Evolutionary conservation across 1,140 invertebrate species (phyloP), one percentile per base, ranked within the genome.

Genomic region (Maniola jurtina): DNA sequence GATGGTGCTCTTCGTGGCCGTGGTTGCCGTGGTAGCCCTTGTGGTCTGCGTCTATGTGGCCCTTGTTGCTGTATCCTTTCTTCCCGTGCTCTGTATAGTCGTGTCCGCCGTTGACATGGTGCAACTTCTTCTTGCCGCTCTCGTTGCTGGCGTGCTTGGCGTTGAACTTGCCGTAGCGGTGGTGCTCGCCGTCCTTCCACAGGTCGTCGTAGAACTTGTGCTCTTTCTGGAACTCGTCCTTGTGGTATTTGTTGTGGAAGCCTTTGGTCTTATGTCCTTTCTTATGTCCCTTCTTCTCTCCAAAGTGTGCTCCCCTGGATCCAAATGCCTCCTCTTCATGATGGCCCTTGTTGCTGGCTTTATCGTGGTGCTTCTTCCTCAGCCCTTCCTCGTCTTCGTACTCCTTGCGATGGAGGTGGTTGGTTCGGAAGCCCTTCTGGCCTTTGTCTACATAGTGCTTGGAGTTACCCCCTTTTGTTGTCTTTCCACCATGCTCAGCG

Each of bases 241-340:
- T 96, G 83, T 96, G 95, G 74, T 95, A 95, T 76, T 96, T 96
- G 80, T 96, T 95, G 83, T 95, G 95, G 81, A 95, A 95, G 15
- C 95, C 91, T 81, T 91, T 92, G 6, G 91, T 93, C 68, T 94
- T 93, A 65, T 93, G 92, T 13, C 93, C 93, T 67, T 94, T 93
- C 69, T 94, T 93, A 64, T 92, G 92, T 2, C 88, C 92, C 66
- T 93, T 93, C 71, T 93, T 92, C 69, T 92, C 92, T 13, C 89
- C 91, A 60, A 93, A 92, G 60, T 92, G 92, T 0, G 87, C 88
- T 8, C 84, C 92, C 68, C 91, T 86, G 4, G 90, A 83, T 0
- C 91, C 92, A 33, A 91, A 84, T 0, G 88, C 90, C 34, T 89
- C 84, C 16, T 91, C 88, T 16, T 92, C 86, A 15, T 91, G 90